phyloP scores from a whole-genome alignment of 2,888 invertebrate species.

The Clepsis dumicolana region DNA sequence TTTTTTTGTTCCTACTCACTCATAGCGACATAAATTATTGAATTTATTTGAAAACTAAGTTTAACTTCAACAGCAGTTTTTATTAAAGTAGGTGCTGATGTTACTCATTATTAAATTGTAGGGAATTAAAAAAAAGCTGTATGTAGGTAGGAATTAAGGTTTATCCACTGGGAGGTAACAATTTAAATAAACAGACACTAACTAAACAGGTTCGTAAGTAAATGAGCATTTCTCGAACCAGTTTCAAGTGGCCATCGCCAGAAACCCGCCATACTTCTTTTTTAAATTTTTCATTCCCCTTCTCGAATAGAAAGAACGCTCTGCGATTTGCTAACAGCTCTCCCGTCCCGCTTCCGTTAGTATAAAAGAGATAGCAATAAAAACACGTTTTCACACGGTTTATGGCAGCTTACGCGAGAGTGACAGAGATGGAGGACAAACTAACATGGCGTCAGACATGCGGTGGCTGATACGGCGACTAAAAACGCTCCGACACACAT shows the following conservation, averaged over 20 bases:
- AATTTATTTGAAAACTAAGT: too few relatives aligned
- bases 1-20: too few relatives aligned
- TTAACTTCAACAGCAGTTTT: too few relatives aligned
- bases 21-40: too few relatives aligned
- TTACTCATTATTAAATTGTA: too few relatives aligned
- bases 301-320: conserved; percentile 70
- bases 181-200: background rate
- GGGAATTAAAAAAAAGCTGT: background rate
- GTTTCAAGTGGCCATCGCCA: conserved; percentile 46
- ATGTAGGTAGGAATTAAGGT: too few relatives aligned
- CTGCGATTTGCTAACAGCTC: conserved; percentile 66
- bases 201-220: background rate
- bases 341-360: conserved; percentile 51
- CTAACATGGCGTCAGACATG: conserved; percentile 78
- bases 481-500: conserved; percentile 73
- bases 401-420: conserved; percentile 33
- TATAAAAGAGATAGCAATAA: conserved; percentile 47
- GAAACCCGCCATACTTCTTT: conserved; percentile 63
- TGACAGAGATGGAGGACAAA: conserved; percentile 68
- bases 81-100: too few relatives aligned
- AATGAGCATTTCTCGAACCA: conserved; percentile 14
- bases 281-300: conserved; percentile 78
- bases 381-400: conserved; percentile 24
- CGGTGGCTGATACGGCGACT: conserved; percentile 59
- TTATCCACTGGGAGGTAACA: background rate